Evolutionary conservation across 2,113 vertebrate genomes (phyloP), one percentile per base, ranked within the genome.

Genomic region (Phoenicopterus ruber): DNA sequence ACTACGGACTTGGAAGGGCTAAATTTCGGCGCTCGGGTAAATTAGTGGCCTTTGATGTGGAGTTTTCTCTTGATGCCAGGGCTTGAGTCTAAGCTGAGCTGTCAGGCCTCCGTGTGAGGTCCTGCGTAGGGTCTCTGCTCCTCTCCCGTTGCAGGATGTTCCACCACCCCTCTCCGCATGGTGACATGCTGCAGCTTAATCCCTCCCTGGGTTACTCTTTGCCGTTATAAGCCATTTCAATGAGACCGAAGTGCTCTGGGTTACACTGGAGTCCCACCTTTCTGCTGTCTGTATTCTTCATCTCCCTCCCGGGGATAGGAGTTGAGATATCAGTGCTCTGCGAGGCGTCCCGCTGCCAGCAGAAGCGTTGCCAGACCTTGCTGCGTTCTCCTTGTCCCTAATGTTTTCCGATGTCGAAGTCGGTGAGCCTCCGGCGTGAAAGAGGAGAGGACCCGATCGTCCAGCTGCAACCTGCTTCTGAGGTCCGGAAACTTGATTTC

Each of bases 351-450:
- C 0, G 2, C 50, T 47, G 34, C 66, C 78, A 12, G 57, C 78
- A 38, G 67, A 29, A 49, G 2, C 7, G 0, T 20, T 28, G 25
- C 90, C 95, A 36, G 29, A 17, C 81, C 70, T 26, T 10, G 7
- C 17, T 36, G 20, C 21, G n/a, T 62, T 47, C 66, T 62, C 69
- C 31, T 46, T 9, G 52, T 54, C 79, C 52, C 7, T 16, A 6
- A 2, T 2, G 24, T 65, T n/a, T 26, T 47, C 26, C 0, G 0
- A 10, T 24, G 13, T 3, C 4, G 1, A 3, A 4, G 1, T 49
- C 12, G 1, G 28, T 6, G 50, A 92, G 26, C 15, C 29, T 17
- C 34, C 0, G 3, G n/a, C 19, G 2, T 32, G 94, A 38, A 4
- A 42, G 67, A 86, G 82, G 44, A 34, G 7, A 44, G 52, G 50